Evolutionary conservation across 2,888 invertebrate genomes (phyloP).

Genomic region (Mythimna loreyi): DNA sequence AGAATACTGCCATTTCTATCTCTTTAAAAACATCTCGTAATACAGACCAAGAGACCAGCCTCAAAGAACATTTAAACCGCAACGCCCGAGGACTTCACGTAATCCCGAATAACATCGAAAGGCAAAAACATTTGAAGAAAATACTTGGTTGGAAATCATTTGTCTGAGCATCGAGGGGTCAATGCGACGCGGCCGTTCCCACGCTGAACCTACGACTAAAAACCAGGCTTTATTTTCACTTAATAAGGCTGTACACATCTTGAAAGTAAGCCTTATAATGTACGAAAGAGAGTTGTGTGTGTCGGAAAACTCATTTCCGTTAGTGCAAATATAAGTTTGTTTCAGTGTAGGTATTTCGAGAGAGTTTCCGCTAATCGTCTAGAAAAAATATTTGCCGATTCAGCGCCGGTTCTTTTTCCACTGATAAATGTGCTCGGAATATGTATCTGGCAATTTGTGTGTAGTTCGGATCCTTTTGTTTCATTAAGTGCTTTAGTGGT

Average conservation of each 20-base stretch:
- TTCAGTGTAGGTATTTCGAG: slow-evolving; percentile 83
- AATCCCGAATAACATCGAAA: slow-evolving; percentile 54
- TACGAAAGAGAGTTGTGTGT: slow-evolving; percentile 5
- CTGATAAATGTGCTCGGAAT: slow-evolving; percentile 87
- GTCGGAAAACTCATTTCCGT: slow-evolving; percentile 1
- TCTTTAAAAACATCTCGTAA: background rate
- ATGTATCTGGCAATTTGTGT: slow-evolving; percentile 83
- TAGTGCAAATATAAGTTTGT: slow-evolving; percentile 62
- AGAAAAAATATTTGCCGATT: slow-evolving; percentile 90
- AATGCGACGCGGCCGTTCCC: slow-evolving; percentile 86
- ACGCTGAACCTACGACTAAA: slow-evolving; percentile 80
- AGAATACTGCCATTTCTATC: background rate
- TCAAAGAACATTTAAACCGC: slow-evolving; percentile 30
- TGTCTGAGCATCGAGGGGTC: slow-evolving; percentile 88
- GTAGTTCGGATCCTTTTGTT: slow-evolving; percentile 80
- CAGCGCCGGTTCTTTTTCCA: slow-evolving; percentile 82
- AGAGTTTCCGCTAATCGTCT: slow-evolving; percentile 88
- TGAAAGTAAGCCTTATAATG: slow-evolving; percentile 64
- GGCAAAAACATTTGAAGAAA: slow-evolving; percentile 81
- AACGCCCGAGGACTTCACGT: slow-evolving; percentile 46
- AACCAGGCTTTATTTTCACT: slow-evolving; percentile 57
- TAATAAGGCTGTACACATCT: slow-evolving; percentile 19
- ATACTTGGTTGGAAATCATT: slow-evolving; percentile 84
- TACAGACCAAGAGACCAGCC: background rate
- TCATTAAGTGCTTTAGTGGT: slow-evolving; percentile 77